Base-by-base conservation (phyloP, 1,140 invertebrate species). In the Cydia strobilella region DNA sequence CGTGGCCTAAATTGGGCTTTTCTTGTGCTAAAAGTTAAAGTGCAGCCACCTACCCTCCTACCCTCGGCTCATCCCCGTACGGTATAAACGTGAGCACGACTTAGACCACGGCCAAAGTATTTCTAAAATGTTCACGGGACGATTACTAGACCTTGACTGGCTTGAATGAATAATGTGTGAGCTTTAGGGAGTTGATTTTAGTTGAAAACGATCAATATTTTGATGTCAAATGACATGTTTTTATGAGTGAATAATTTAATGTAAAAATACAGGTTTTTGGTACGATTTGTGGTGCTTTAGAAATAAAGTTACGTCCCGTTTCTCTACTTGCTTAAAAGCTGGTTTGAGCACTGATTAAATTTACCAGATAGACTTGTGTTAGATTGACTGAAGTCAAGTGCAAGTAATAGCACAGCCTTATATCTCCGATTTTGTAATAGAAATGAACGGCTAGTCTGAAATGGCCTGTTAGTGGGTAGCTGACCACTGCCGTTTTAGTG, bases 401-500 rank as follows among this genome's bases (percentile, higher is more conserved):
- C 48, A 18, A 51, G 48, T 18, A 51, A 51, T 6, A 51, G n/a
- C 48, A 51, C 48, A 51, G 48, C 48, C n/a, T 51, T 59, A 23
- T 59, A 23, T 23, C 9, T 23, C 7, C 54, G 9, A 59, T 18
- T 59, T 59, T 59, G 20, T 23, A 59, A 59, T 20, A 59, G 48
- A 51, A 51, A n/a, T 51, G 48, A 51, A 51, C 48, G n/a, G 48
- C n/a, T 51, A 51, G 48, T 18, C 48, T 18, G 7, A 51, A 51
- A 18, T 54, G 25, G 48, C 42, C 72, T 74, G 75, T 75, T 45
- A 77, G 35, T 77, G 66, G 35, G 20, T 74, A 69, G 76, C 73
- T 69, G 42, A 74, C 18, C 69, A 77, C 59, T 69, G 76, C 76
- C 65, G 73, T 74, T 77, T 69, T 74, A 71, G 45, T 62, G 71